A percentile compares a stretch with the other conserved stretches of the same genome.
Evolutionary conservation across 2,113 vertebrate genomes (phyloP).

Genomic region (Sminthopsis crassicaudata): DNA sequence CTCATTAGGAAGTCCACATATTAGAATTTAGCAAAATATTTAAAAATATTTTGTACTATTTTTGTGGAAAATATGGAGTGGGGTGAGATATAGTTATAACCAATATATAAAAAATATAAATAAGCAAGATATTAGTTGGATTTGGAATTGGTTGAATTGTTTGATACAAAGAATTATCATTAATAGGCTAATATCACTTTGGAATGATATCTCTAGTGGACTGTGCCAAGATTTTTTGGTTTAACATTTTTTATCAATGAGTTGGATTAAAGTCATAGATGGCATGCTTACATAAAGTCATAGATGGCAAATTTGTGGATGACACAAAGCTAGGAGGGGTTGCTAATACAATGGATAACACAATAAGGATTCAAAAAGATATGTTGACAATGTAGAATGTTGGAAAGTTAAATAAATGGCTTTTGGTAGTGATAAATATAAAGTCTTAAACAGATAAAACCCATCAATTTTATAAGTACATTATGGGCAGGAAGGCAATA

Average conservation of each 20-base stretch:
- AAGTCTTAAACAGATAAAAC: not conserved
- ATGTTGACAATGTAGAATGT: not conserved
- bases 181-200: not conserved
- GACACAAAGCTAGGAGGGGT: not conserved
- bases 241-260: not conserved
- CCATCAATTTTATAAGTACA: not conserved
- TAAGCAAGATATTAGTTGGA: not conserved
- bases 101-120: too few relatives aligned
- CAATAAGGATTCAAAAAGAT: not conserved
- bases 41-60: not conserved
- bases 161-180: not conserved
- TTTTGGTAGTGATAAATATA: not conserved
- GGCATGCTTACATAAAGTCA: too few relatives aligned
- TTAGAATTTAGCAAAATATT: not conserved
- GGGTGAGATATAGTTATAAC: too few relatives aligned
- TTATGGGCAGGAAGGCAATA: not conserved
- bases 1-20: not conserved
- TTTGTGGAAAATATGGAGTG: not conserved
- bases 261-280: too few relatives aligned
- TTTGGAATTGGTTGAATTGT: not conserved
- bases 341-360: not conserved
- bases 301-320: not conserved
- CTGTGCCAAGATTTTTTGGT: not conserved
- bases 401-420: not conserved
- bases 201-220: not conserved